Conservation (phyloP, 1,140 invertebrate species). For the Atta colombica region DNA sequence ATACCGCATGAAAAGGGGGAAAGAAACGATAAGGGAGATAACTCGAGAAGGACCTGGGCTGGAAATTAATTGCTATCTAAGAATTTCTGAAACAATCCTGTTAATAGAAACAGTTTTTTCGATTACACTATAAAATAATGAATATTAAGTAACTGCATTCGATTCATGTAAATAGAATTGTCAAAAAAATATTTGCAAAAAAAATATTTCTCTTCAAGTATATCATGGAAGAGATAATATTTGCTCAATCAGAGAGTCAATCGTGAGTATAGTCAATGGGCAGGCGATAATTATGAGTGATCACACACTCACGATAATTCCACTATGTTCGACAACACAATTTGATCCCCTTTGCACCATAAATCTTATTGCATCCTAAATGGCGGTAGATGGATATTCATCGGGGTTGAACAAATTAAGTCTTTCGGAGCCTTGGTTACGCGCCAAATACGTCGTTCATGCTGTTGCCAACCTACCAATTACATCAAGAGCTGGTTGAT, state of each 20-base stretch:
- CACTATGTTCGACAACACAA: slow-evolving; percentile 45
- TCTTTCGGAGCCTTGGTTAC: slow-evolving; percentile 51
- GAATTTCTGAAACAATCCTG: background rate
- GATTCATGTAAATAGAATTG: background rate
- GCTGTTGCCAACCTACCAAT: slow-evolving; percentile 43
- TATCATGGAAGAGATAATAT: background rate
- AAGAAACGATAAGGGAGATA: background rate
- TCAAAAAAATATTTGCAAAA: background rate
- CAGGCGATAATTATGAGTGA: slow-evolving; percentile 13
- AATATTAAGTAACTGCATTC: background rate
- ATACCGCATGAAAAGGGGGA: background rate
- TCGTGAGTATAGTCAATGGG: slow-evolving; percentile 6
- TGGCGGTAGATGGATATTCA: slow-evolving; percentile 11
- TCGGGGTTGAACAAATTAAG: slow-evolving; percentile 48
- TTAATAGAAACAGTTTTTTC: background rate
- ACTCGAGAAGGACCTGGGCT: background rate
- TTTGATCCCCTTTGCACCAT: slow-evolving; percentile 16
- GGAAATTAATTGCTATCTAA: background rate
- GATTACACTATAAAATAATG: background rate
- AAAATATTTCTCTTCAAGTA: background rate
- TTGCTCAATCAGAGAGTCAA: background rate
- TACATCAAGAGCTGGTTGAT: slow-evolving; percentile 41
- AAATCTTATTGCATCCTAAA: slow-evolving; percentile 39
- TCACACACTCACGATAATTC: slow-evolving; percentile 10
- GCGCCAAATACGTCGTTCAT: slow-evolving; percentile 56